Evolutionary conservation across 2,113 vertebrate genomes (phyloP), one percentile per base, ranked within the genome.

Genomic region (Proteles cristata): DNA sequence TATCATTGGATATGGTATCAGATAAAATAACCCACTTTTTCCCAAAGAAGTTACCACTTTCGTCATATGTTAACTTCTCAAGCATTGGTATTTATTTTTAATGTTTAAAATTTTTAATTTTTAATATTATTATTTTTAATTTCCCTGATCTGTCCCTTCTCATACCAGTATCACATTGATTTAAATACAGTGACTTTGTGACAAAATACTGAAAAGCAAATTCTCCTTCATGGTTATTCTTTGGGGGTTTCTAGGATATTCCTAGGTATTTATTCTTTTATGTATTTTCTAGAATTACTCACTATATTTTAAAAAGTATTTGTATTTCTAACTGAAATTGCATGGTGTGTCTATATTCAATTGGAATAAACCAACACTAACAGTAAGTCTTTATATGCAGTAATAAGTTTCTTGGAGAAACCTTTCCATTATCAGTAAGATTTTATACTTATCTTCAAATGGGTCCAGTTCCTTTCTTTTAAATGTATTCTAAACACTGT

Each of bases 401-500:
- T 80, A 86, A 69, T 2, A 65, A 82, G 25, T 82, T 94, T 94
- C 80, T 90, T 31, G 45, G 68, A 39, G 12, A 82, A 2, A 77
- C 10, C 15, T 66, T 96, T 74, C 66, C 55, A 63, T 69, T 88
- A 53, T 66, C 50, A 23, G 77, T 74, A 53, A 90, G 28, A 63
- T 61, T 88, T 73, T 93, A 26, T 81, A 88, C 68, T 76, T 91
- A 82, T 84, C 55, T 91, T 85, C 79, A 96, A 88, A 89, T 69
- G 82, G 12, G 1, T 80, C 45, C 35, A 17, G 4, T 73, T 21
- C 28, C 28, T 92, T 96, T 93, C 82, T 74, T 33, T 39, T 31
- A 35, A 81, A 77, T 86, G 69, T 94, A 66, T 85, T 92, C 65
- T 89, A 74, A 94, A 80, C 19, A 86, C 50, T 39, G 55, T 55